phyloP scores from a whole-genome alignment of 2,888 invertebrate genomes.

The Argynnis bischoffii region DNA sequence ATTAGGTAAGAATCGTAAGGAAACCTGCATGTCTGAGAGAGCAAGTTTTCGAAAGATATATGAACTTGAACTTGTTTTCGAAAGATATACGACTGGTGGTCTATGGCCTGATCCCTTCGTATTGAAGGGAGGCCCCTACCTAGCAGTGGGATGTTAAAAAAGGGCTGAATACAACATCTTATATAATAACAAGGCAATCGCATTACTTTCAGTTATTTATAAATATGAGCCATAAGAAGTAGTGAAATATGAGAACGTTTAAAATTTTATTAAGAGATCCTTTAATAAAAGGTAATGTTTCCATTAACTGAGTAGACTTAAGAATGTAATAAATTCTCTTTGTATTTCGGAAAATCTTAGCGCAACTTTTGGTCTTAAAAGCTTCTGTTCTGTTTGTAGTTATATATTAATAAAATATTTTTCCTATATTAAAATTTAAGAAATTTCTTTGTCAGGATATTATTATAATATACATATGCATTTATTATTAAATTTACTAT shows the following conservation, averaged over 20 bases:
- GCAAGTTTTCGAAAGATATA: no score
- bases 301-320: slow-evolving; percentile 37
- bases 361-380: slow-evolving; percentile 32
- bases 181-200: no score
- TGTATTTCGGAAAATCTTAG: slow-evolving; percentile 35
- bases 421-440: slow-evolving; percentile 5
- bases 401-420: slow-evolving; percentile 26
- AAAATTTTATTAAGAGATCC: slow-evolving; percentile 28
- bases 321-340: slow-evolving; percentile 38
- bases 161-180: no score
- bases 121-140: no score
- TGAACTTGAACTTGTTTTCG: no score
- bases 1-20: no score
- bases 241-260: slow-evolving; percentile 26
- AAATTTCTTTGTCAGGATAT: slow-evolving; percentile 19
- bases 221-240: slow-evolving; percentile 1
- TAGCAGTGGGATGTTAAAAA: no score
- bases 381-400: slow-evolving; percentile 27
- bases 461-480: no score
- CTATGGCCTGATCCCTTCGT: no score
- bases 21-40: no score
- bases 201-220: neutral
- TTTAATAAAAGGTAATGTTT: slow-evolving; percentile 36
- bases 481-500: no score
- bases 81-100: no score